phyloP scores from a whole-genome alignment of 2,113 vertebrate genomes.

The Saguinus midas region DNA sequence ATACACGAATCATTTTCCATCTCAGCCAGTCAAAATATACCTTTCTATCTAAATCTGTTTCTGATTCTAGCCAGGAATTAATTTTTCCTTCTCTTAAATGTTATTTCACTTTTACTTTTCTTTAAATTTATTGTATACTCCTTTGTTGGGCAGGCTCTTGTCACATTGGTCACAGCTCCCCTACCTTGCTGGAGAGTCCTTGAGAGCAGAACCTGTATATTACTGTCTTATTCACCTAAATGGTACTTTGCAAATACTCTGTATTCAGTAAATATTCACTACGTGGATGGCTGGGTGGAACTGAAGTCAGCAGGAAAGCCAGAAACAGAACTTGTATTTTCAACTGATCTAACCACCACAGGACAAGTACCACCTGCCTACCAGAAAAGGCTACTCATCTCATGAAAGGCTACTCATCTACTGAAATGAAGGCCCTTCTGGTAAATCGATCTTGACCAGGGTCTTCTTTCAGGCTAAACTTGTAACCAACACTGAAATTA shows the following conservation, averaged over 20 bases:
- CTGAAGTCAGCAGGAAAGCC: background rate
- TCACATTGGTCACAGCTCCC: background rate
- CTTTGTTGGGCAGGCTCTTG: background rate
- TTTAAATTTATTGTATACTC: background rate
- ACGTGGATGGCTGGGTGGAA: background rate
- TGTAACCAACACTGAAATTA: constrained; percentile 9
- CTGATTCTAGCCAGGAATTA: background rate
- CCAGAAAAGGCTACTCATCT: background rate
- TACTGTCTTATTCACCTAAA: background rate
- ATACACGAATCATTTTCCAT: background rate
- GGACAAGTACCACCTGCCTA: background rate
- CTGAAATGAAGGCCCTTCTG: background rate
- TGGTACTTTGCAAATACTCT: background rate
- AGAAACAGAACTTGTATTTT: background rate
- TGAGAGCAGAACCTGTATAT: background rate
- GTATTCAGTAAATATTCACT: background rate
- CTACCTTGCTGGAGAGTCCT: background rate
- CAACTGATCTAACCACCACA: background rate
- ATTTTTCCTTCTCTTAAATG: constrained; percentile 5
- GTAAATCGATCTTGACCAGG: background rate
- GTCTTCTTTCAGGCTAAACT: background rate
- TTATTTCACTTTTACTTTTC: background rate
- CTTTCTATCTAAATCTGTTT: background rate
- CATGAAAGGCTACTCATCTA: background rate
- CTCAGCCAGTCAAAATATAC: background rate